Evolutionary conservation across 2,888 invertebrate species (phyloP), one percentile per base, ranked within the genome.

Genomic region (Monochamus alternatus): DNA sequence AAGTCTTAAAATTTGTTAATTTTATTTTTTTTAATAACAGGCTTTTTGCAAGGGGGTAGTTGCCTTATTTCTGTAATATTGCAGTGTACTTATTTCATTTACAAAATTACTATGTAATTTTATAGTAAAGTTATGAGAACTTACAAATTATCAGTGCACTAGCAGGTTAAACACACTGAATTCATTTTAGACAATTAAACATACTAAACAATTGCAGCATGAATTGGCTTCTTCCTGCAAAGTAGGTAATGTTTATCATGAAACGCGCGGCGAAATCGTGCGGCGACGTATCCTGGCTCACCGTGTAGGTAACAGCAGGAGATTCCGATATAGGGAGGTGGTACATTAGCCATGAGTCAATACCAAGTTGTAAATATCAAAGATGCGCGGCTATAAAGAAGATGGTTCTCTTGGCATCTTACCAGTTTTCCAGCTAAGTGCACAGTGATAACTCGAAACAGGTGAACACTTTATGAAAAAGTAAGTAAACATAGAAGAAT

Each of bases 371-470:
- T 70, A 79, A 77, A 77, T 77, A 74, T 75, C 74, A 77, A 77
- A 78, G 77, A 78, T 78, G 74, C 75, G 75, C 78, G 78, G 59
- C 75, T 80, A 80, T 80, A 80, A 79, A 80, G 78, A 80, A 80
- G 80, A 80, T 78, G 80, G 73, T 67, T 75, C 76, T 75, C 75
- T 72, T 73, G 58, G 70, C 72, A 74, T 63, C 76, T 77, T 72
- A 72, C 75, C 80, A 80, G 80, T 80, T 80, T 80, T 75, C 71
- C 77, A 77, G 77, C 79, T 76, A 75, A 76, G 76, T 76, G 79
- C 75, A 67, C 66, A 76, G 77, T 77, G 75, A 76, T 75, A 74
- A 76, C 75, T 76, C 70, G 73, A 76, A 75, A 70, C 58, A 43
- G 70, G 69, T 65, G 73, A 73, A 73, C 70, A 74, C 65, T 67